Conservation (phyloP, 2,797 vertebrate genomes). For the Tamandua tetradactyla region DNA sequence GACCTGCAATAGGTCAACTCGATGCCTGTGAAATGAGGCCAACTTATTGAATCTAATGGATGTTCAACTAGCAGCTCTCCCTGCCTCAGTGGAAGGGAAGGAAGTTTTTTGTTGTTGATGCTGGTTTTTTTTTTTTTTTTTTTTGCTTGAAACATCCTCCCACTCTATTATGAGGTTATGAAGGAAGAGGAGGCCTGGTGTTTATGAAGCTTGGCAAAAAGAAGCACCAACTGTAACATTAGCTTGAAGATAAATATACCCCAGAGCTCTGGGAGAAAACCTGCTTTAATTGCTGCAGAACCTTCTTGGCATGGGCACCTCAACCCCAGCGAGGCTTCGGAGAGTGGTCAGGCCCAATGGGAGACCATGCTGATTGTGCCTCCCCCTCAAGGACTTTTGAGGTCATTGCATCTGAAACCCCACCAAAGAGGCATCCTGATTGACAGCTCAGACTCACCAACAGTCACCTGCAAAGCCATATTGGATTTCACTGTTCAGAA, state of each 20-base stretch:
- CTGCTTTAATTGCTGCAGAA: slow-evolving; percentile 61
- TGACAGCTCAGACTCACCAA: slow-evolving; percentile 16
- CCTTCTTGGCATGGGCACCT: slow-evolving; percentile 49
- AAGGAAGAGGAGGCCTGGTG: slow-evolving; percentile 30
- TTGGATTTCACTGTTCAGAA: neutral
- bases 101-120: too few species aligned
- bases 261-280: slow-evolving; percentile 32
- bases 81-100: slow-evolving; percentile 18
- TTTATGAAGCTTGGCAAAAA: slow-evolving; percentile 54
- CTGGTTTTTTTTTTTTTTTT: too few species aligned
- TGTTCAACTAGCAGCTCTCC: slow-evolving; percentile 32
- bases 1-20: slow-evolving; percentile 80
- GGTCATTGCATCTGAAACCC: slow-evolving; percentile 58
- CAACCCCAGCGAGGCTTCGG: neutral
- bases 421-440: slow-evolving; percentile 16
- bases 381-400: neutral
- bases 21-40: slow-evolving; percentile 81
- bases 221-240: slow-evolving; percentile 42
- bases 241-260: slow-evolving; percentile 66
- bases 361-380: neutral
- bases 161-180: neutral
- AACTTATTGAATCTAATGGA: slow-evolving; percentile 79
- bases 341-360: slow-evolving; percentile 49
- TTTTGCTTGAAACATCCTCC: slow-evolving; percentile 6
- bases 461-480: neutral